Percentiles rank a stretch among this genome's conserved stretches.
These are phyloP conservation scores for Lasioglossum albipes DNA, from an alignment of 1,140 invertebrate species.

Conservation along the genomic window DNA sequence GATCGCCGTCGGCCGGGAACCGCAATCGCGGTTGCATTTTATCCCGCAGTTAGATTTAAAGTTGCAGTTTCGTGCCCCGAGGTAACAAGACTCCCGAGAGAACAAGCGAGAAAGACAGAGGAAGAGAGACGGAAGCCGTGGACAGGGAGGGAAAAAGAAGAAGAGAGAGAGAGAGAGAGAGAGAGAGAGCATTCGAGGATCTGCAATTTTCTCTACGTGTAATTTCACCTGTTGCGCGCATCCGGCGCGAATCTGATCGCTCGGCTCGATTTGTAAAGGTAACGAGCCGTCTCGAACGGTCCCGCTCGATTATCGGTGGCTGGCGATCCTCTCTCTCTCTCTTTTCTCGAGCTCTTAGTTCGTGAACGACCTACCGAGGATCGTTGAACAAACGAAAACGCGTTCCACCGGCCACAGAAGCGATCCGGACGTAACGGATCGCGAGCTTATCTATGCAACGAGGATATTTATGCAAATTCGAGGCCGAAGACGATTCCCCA, in stretches of 20 bases:
- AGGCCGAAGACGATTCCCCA: too few relatives aligned
- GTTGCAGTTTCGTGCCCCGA: background rate
- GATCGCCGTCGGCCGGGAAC: background rate
- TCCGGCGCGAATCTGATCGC: slow-evolving; percentile 68
- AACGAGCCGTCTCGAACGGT: slow-evolving; percentile 48
- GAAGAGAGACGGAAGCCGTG: too few relatives aligned
- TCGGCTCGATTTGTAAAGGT: slow-evolving; percentile 64
- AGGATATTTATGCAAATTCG: background rate
- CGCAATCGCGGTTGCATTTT: background rate
- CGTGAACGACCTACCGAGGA: background rate
- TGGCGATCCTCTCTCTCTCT: slow-evolving; percentile 11
- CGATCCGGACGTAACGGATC: background rate
- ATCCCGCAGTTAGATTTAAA: background rate
- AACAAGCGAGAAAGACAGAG: too few relatives aligned
- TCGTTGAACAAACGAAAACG: slow-evolving; percentile 5
- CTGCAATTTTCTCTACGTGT: slow-evolving; percentile 70
- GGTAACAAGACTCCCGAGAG: background rate
- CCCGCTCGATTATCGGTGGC: slow-evolving; percentile 48
- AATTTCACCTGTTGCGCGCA: slow-evolving; percentile 72
- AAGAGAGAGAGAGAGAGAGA: background rate
- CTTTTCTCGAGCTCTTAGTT: background rate
- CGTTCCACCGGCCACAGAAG: background rate
- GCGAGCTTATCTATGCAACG: background rate
- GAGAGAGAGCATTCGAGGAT: slow-evolving; percentile 45
- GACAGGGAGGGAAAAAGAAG: background rate